Evolutionary conservation across 2,113 vertebrate species (phyloP).

Genomic region (Empidonax alnorum): DNA sequence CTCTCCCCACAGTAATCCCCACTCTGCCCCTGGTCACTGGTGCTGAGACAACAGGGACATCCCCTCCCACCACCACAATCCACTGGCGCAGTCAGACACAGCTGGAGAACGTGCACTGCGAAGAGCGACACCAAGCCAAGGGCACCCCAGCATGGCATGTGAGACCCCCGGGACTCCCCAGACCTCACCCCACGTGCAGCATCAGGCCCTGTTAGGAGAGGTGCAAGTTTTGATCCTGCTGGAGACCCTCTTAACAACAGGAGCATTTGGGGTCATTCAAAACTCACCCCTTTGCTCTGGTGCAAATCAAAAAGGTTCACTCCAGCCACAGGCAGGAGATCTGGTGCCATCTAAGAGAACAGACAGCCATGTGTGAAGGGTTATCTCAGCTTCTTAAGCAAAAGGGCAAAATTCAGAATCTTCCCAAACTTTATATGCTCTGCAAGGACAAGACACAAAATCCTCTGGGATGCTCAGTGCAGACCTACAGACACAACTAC

Average conservation of each 20-base stretch:
- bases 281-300: neutral
- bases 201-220: accelerated
- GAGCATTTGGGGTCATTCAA: accelerated
- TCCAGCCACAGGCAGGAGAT: too few relatives aligned
- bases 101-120: slow-evolving; percentile 38
- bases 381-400: neutral
- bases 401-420: neutral
- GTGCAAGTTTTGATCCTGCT: accelerated
- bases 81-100: slow-evolving; percentile 56
- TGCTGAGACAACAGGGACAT: neutral
- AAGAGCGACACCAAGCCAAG: slow-evolving; percentile 62
- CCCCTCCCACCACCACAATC: slow-evolving; percentile 38
- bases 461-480: accelerated
- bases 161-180: neutral
- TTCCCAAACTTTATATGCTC: accelerated
- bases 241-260: accelerated
- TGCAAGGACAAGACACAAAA: neutral
- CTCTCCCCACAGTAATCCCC: slow-evolving; percentile 67
- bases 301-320: accelerated
- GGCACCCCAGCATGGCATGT: slow-evolving; percentile 54
- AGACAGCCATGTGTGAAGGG: accelerated
- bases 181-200: accelerated
- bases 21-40: neutral
- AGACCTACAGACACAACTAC: accelerated
- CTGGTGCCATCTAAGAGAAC: neutral